Base-by-base conservation (phyloP, 2,113 vertebrate species). In the Cyprinodon tularosa region DNA sequence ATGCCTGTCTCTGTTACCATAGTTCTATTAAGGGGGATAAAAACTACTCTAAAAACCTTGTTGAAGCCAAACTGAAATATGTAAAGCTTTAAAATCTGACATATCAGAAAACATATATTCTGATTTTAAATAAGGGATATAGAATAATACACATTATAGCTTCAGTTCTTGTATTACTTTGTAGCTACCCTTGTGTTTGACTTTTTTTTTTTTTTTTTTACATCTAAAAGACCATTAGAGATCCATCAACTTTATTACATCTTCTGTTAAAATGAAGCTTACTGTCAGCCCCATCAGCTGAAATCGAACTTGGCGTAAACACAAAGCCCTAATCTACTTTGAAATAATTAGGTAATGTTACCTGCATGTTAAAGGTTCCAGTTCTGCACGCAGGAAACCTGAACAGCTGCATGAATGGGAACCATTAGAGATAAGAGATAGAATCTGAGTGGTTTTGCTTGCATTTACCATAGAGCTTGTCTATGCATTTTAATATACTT, bases 251-350 rank as follows among this genome's bases (percentile, higher is more conserved):
- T 29, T 29, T 65, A 62, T 81, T 57, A 40, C 48, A 60, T 73
- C 65, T 65, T 42, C 66, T 42, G 66, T 73, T 78, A 62, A 78
- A 78, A 73, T 14, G 37, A 2, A 50, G 65, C 48, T 80, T 70
- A 12, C n/a, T 1, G 63, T 72, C 59, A 64, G 67, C 39, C 68
- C 57, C 61, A 29, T 78, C 57, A 75, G 42, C 38, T 40, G 42
- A 39, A 20, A 63, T 45, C 4, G n/a, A 68, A 22, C 8, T 67
- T 13, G 1, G n/a, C 6, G 29, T 70, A 7, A 68, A 42, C 0
- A 65, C 29, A 14, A 65, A 10, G 22, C 36, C 5, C 57, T 71
- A 39, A 84, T 82, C 38, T 63, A 29, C 72, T 81, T 73, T 60
- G 12, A 76, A 70, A 45, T 63, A 39, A 38, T 47, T 22, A 60